phyloP scores from a whole-genome alignment of 2,113 vertebrate species.

The Microtus oregoni region DNA sequence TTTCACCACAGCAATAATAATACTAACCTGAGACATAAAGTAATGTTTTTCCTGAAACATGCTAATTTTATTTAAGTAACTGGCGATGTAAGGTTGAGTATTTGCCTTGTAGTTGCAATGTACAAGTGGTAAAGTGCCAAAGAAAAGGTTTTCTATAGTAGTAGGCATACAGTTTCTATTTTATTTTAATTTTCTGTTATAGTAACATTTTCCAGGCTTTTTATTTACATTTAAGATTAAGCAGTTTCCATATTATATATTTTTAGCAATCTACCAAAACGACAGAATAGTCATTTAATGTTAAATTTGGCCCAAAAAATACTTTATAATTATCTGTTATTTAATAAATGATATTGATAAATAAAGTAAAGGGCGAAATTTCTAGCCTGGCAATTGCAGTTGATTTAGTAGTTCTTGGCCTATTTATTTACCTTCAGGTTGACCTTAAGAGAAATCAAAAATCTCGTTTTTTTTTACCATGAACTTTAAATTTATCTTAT shows the following conservation, averaged over 20 bases:
- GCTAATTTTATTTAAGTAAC: not conserved
- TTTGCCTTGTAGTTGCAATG: not conserved
- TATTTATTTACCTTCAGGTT: not conserved
- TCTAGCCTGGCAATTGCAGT: not conserved
- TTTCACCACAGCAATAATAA: not conserved
- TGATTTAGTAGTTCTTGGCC: not conserved
- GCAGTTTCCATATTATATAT: not conserved
- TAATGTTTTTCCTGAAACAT: not conserved
- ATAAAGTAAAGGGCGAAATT: not conserved
- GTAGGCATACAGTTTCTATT: not conserved
- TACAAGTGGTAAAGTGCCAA: not conserved
- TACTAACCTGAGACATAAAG: not conserved
- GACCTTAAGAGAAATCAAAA: not conserved
- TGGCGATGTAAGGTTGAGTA: not conserved
- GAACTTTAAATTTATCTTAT: not conserved
- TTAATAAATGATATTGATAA: not conserved
- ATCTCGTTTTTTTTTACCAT: not conserved
- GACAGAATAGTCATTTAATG: not conserved
- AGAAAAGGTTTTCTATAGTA: not conserved
- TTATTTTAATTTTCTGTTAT: not conserved
- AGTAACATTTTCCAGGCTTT: not conserved
- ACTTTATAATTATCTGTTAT: not conserved
- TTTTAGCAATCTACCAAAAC: conserved; percentile 14
- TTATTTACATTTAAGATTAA: not conserved
- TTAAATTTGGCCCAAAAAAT: not conserved